Evolutionary conservation across 2,113 vertebrate genomes (phyloP).

Genomic region (Misgurnus mizolepis): DNA sequence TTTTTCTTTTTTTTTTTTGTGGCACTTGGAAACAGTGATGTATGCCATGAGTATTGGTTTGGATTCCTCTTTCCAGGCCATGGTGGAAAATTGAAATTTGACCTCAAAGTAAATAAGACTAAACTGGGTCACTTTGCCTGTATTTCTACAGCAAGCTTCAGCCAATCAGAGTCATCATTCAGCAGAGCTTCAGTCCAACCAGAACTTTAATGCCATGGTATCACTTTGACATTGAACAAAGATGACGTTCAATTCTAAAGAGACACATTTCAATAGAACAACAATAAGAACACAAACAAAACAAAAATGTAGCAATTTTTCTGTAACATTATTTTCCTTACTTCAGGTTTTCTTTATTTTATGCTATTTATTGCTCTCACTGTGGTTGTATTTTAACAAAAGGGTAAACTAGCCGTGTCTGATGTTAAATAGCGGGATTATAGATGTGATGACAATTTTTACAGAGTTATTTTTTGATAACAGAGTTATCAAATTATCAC

Average conservation of each 20-base stretch:
- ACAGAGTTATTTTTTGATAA: conserved; percentile 58
- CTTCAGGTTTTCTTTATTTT: conserved; percentile 67
- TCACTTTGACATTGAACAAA: conserved; percentile 50
- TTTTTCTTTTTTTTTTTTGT: conserved; percentile 19
- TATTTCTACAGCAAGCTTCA: conserved; percentile 69
- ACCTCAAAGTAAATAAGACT: conserved; percentile 68
- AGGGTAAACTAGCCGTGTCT: conserved; percentile 78
- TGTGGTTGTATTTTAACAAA: conserved; percentile 77
- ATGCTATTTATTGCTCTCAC: conserved; percentile 74
- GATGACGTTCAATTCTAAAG: conserved; percentile 65
- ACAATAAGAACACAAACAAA: conserved; percentile 68
- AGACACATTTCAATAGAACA: conserved; percentile 68
- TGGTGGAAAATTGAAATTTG: conserved; percentile 67
- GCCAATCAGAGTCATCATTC: conserved; percentile 63
- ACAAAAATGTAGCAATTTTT: conserved; percentile 75
- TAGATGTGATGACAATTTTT: conserved; percentile 63
- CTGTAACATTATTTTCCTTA: conserved; percentile 71
- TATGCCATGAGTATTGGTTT: conserved; percentile 30
- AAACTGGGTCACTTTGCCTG: conserved; percentile 70
- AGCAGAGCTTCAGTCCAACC: conserved; percentile 64
- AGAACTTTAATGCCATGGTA: conserved; percentile 59
- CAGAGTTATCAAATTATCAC: background rate
- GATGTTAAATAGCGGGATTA: conserved; percentile 73
- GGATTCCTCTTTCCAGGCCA: conserved; percentile 59
- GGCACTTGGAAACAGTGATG: conserved; percentile 27